Percentiles rank a stretch among this genome's conserved stretches.
These are phyloP conservation scores for Clistopyga incitator DNA, from an alignment of 2,888 invertebrate species.

Conservation along the genomic window DNA sequence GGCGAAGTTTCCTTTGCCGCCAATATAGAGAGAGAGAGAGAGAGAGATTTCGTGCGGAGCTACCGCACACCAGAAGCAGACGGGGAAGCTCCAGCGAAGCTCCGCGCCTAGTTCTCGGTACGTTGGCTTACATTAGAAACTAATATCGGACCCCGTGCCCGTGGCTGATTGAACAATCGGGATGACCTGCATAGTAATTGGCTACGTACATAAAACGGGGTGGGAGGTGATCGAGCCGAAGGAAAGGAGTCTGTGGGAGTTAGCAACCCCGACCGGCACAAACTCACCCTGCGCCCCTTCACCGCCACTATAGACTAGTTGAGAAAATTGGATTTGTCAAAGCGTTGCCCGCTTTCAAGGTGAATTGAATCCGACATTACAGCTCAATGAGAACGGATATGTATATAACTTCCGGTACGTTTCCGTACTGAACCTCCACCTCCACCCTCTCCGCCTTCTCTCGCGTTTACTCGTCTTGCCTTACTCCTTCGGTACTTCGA, in stretches of 20 bases:
- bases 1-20: slow-evolving; percentile 57
- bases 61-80: slow-evolving; percentile 25
- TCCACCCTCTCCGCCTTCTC: neutral
- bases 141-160: slow-evolving; percentile 63
- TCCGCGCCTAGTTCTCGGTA: slow-evolving; percentile 62
- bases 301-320: slow-evolving; percentile 38
- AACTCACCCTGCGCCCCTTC: neutral
- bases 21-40: slow-evolving; percentile 25
- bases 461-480: slow-evolving; percentile 2
- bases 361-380: slow-evolving; percentile 64
- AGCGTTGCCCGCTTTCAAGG: slow-evolving; percentile 59
- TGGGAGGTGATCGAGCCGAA: slow-evolving; percentile 19
- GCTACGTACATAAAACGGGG: slow-evolving; percentile 53
- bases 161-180: slow-evolving; percentile 67
- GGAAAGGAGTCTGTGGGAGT: slow-evolving; percentile 38
- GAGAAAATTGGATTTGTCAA: slow-evolving; percentile 65
- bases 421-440: slow-evolving; percentile 14
- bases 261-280: slow-evolving; percentile 38
- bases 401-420: slow-evolving; percentile 50
- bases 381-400: slow-evolving; percentile 35
- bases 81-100: slow-evolving; percentile 6
- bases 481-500: slow-evolving; percentile 6
- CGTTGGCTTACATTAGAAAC: slow-evolving; percentile 67
- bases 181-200: slow-evolving; percentile 68
- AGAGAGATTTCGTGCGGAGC: neutral